A percentile compares a stretch with the other conserved stretches of the same genome.
These are phyloP conservation scores for Maconellicoccus hirsutus DNA, from an alignment of 1,140 invertebrate species.

Conservation along the genomic window DNA sequence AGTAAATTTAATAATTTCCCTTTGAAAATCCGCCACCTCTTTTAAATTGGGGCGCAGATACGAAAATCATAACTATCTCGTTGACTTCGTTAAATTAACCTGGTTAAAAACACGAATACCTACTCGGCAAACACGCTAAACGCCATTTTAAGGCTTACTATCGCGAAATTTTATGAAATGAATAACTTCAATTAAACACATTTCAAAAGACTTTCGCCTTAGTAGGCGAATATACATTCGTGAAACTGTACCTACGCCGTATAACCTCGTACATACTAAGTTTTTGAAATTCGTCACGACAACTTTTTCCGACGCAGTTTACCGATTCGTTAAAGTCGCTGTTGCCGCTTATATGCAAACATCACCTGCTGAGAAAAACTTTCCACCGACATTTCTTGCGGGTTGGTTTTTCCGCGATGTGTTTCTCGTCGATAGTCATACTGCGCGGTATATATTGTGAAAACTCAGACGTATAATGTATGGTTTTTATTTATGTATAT, in stretches of 20 bases:
- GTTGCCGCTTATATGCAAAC: no score
- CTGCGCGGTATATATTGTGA: no score
- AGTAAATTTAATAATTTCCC: background rate
- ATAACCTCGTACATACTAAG: background rate
- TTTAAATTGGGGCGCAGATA: background rate
- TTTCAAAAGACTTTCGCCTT: background rate
- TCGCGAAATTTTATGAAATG: background rate
- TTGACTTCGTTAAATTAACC: background rate
- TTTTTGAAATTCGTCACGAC: background rate
- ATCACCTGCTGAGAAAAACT: no score
- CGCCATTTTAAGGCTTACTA: background rate
- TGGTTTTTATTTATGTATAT: no score
- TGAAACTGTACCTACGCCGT: no score
- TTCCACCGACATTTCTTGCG: no score
- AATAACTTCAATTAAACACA: slow-evolving; percentile 9
- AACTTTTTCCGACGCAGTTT: no score
- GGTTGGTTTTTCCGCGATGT: no score
- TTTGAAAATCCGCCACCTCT: background rate
- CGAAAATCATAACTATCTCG: slow-evolving; percentile 1
- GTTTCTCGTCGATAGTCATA: no score
- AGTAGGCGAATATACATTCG: no score
- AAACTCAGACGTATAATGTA: no score
- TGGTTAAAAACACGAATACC: background rate
- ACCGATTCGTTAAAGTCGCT: no score
- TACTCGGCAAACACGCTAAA: background rate